Percentiles rank a stretch among this genome's conserved stretches.
Conservation (phyloP, 2,888 invertebrate species). For the Pyrocoelia pectoralis region DNA sequence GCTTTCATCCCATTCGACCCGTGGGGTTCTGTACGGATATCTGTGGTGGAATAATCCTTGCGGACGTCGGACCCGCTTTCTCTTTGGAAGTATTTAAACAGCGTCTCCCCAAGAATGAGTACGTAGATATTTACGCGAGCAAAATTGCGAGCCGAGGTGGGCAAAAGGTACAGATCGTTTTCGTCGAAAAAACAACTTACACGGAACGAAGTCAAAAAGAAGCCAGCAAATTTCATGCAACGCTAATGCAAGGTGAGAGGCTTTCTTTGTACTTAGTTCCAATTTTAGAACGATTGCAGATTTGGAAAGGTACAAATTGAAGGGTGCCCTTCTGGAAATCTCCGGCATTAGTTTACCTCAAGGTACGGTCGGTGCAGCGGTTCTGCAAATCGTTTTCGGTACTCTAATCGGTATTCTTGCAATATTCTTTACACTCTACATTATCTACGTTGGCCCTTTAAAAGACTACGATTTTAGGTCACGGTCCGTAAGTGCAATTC, state of each 20-base stretch:
- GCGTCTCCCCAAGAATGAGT: slow-evolving; percentile 35
- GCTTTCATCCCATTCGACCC: slow-evolving; percentile 34
- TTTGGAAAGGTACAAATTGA: slow-evolving; percentile 11
- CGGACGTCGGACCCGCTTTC: slow-evolving; percentile 36
- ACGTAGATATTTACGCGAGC: slow-evolving; percentile 44
- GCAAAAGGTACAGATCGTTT: slow-evolving; percentile 45
- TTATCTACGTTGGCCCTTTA: slow-evolving; percentile 30
- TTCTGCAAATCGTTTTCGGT: slow-evolving; percentile 38
- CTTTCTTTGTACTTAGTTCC: background rate
- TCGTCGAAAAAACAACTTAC: slow-evolving; percentile 47
- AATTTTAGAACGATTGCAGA: slow-evolving; percentile 15
- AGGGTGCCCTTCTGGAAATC: slow-evolving; percentile 2
- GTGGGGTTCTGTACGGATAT: slow-evolving; percentile 30
- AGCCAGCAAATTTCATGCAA: slow-evolving; percentile 31
- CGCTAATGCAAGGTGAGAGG: slow-evolving; percentile 17
- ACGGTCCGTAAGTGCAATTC: slow-evolving; percentile 8
- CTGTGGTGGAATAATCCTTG: slow-evolving; percentile 41
- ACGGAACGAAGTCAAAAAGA: slow-evolving; percentile 42
- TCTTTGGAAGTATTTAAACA: slow-evolving; percentile 34
- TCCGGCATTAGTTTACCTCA: slow-evolving; percentile 24
- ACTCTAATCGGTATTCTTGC: slow-evolving; percentile 35
- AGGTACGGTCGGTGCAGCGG: slow-evolving; percentile 11
- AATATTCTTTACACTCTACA: slow-evolving; percentile 20
- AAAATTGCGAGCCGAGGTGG: slow-evolving; percentile 36
- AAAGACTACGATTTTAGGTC: slow-evolving; percentile 16